Percentiles rank a stretch among this genome's conserved stretches.
These are phyloP conservation scores for Cassiopea andromeda DNA, from an alignment of 30 jellyfish, hydroid and myxozoan species.

Conservation along the genomic window DNA sequence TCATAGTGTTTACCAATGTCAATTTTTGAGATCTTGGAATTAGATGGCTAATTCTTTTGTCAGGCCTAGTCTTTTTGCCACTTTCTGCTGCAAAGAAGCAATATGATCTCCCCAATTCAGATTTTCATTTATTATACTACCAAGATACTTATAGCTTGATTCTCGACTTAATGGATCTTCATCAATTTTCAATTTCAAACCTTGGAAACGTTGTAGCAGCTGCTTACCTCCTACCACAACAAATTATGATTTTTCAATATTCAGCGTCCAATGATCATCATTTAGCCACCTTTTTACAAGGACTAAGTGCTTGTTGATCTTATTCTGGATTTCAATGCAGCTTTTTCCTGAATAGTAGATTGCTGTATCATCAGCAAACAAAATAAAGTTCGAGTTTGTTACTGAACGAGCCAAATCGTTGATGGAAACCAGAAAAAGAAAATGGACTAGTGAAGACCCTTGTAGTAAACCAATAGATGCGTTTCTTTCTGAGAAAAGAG, in stretches of 20 bases:
- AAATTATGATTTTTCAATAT: conserved; percentile 63
- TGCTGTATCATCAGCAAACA: conserved; percentile 79
- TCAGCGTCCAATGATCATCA: conserved; percentile 73
- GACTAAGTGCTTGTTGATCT: conserved; percentile 59
- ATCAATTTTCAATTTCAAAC: conserved; percentile 59
- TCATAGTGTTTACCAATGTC: conserved; percentile 62
- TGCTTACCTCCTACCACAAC: conserved; percentile 76
- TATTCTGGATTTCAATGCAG: conserved; percentile 79
- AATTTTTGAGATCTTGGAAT: conserved; percentile 61
- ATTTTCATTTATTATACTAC: conserved; percentile 55
- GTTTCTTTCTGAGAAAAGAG: conserved; percentile 71
- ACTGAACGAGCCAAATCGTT: conserved; percentile 83
- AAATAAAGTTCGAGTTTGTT: conserved; percentile 65
- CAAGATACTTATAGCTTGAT: conserved; percentile 52
- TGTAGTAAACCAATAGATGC: conserved; percentile 72
- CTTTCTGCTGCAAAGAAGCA: conserved; percentile 82
- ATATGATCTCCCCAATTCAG: conserved; percentile 73
- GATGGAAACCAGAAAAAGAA: conserved; percentile 68
- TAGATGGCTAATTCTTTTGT: conserved; percentile 58
- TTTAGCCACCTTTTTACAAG: conserved; percentile 59
- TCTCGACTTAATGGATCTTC: conserved; percentile 48
- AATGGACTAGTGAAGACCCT: conserved; percentile 66
- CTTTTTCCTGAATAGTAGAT: conserved; percentile 69
- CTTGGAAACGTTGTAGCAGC: conserved; percentile 68
- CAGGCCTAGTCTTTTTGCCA: conserved; percentile 67